Evolutionary conservation across 2,113 vertebrate genomes (phyloP), one percentile per base, ranked within the genome.

Genomic region (Dascyllus trimaculatus): DNA sequence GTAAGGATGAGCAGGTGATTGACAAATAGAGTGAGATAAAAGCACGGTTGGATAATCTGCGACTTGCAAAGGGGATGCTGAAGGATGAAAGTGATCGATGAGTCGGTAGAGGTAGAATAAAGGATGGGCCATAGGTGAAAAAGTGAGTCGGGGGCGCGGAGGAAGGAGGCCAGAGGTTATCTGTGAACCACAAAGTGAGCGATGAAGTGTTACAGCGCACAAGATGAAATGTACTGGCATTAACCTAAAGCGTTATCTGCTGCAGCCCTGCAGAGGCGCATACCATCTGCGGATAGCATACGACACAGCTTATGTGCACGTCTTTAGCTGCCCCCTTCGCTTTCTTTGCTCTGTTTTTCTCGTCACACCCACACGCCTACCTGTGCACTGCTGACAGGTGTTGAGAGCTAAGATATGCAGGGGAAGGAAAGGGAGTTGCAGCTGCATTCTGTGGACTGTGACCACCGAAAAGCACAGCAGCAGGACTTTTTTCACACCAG

Each of bases 81-180:
- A 76, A 51, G 25, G 64, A 76, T 71, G 58, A 78, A 52, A 68
- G 56, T 70, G 80, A 85, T 49, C 45, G 59, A 82, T 75, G 59
- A 64, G 68, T 63, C 43, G 48, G 58, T 29, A 29, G 51, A 56
- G 57, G 21, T 6, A 43, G 64, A 66, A 63, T 43, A 46, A 62
- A 1, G 15, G 24, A 71, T 38, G 54, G 46, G 66, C 40, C 81
- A 29, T 8, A 54, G 63, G 75, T 66, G 17, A 81, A 75, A 60
- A 22, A 75, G 65, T 58, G 57, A 76, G 46, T 26, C 1, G 17
- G 49, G 71, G 69, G 69, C 69, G 73, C 17, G 26, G 35, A 64
- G 57, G 69, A 48, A 81, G 78, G 63, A 76, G 78, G 73, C 49
- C 81, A 88, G 67, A 82, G 78, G 86, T 90, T 78, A 81, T 83